Percentiles rank a stretch among this genome's conserved stretches.
These are phyloP conservation scores for Alcedo quadribrachys DNA, from an alignment of 2,797 vertebrate genomes.

Conservation along the genomic window DNA sequence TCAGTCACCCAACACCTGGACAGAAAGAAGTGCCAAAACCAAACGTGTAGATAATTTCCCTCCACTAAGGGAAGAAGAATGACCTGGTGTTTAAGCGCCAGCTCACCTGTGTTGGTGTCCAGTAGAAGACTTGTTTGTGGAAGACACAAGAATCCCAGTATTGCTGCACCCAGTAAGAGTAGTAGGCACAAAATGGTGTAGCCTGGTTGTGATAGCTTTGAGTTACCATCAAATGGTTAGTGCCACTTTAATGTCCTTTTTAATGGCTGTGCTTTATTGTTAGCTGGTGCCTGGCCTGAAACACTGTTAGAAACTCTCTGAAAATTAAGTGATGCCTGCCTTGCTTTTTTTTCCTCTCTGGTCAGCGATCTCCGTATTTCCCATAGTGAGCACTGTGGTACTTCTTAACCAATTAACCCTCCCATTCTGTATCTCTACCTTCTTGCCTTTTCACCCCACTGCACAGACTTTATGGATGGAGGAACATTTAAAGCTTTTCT, in stretches of 20 bases:
- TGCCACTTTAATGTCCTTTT: not conserved
- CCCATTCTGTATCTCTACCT: not conserved
- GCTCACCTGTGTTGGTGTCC: not conserved
- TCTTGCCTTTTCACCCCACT: not conserved
- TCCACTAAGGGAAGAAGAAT: not conserved
- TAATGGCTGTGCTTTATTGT: not conserved
- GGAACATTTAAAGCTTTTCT: conserved; percentile 7
- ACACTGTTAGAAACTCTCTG: not conserved
- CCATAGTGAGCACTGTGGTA: not conserved
- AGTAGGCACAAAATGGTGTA: not conserved
- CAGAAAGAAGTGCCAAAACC: not conserved
- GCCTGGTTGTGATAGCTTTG: not conserved
- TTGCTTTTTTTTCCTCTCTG: not conserved
- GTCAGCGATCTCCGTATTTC: not conserved
- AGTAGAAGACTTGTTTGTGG: not conserved
- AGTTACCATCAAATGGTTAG: not conserved
- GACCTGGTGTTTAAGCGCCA: not conserved
- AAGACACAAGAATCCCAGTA: not conserved
- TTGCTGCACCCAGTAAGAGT: not conserved
- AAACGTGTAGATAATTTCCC: not conserved
- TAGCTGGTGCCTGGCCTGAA: not conserved
- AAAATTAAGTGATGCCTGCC: not conserved
- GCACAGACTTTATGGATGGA: not conserved
- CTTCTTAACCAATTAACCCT: not conserved
- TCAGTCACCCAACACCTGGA: not conserved